Conservation (phyloP, 2,888 invertebrate genomes). For the Epirrhoe tristata region DNA sequence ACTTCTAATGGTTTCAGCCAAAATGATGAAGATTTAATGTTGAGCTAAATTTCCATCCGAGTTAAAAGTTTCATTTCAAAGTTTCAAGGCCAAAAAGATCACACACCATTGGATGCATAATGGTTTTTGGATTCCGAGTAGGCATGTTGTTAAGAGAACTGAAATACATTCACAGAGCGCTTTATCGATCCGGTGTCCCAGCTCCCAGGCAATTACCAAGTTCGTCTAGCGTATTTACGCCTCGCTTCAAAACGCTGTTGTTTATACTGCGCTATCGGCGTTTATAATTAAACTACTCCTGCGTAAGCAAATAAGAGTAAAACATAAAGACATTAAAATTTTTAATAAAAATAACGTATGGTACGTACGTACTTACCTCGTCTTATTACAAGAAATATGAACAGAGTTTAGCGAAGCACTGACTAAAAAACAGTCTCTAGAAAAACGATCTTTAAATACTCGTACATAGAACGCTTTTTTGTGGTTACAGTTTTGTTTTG, state of each 20-base stretch:
- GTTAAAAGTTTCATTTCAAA: neutral
- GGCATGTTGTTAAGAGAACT: neutral
- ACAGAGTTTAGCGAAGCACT: no score
- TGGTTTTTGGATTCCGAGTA: no score
- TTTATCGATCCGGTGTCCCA: conserved; percentile 6
- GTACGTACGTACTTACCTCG: no score
- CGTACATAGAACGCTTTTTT: no score
- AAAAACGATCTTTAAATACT: no score
- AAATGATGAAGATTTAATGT: neutral
- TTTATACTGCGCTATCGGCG: neutral
- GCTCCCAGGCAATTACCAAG: neutral
- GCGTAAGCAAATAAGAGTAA: neutral
- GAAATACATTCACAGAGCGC: neutral
- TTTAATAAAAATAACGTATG: neutral
- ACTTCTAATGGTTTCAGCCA: neutral
- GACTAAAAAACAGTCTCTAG: no score
- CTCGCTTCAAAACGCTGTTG: neutral
- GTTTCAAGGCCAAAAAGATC: no score
- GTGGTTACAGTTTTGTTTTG: no score
- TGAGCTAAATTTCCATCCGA: neutral
- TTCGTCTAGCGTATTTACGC: neutral
- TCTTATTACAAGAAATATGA: no score
- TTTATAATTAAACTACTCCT: neutral
- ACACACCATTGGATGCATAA: no score
- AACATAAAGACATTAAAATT: conserved; percentile 2